phyloP scores from a whole-genome alignment of 2,888 invertebrate species.

The Lithodes maja region DNA sequence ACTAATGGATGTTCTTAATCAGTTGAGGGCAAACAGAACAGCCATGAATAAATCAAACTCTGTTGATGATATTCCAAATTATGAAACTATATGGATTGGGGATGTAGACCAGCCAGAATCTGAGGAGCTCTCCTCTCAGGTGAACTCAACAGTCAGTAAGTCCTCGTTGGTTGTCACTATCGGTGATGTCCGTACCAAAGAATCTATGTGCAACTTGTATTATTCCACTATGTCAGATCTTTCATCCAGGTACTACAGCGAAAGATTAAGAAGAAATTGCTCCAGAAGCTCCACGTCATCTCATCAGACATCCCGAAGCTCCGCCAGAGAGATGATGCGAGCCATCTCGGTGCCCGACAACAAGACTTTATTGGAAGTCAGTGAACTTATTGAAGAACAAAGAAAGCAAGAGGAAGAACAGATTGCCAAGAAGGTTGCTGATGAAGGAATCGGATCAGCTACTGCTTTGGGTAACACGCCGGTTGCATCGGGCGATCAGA shows the following conservation, averaged over 20 bases:
- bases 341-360: constrained; percentile 63
- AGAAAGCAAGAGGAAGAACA: constrained; percentile 22
- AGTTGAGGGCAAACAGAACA: constrained; percentile 47
- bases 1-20: constrained; percentile 49
- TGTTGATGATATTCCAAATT: constrained; percentile 62
- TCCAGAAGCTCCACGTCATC: constrained; percentile 50
- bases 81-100: constrained; percentile 69
- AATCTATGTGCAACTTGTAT: constrained; percentile 68
- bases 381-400: constrained; percentile 57
- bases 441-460: neutral
- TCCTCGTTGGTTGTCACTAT: constrained; percentile 62
- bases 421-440: neutral
- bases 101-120: constrained; percentile 47
- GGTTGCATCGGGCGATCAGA: neutral
- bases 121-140: constrained; percentile 21
- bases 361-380: constrained; percentile 53
- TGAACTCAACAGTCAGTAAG: constrained; percentile 38
- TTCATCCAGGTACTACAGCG: constrained; percentile 63
- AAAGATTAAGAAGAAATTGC: constrained; percentile 58
- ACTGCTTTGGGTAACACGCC: constrained; percentile 21
- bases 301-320: constrained; percentile 28
- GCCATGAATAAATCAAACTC: constrained; percentile 53
- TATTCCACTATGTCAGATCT: constrained; percentile 69
- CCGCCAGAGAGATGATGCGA: constrained; percentile 48
- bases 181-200: constrained; percentile 63